These are phyloP conservation scores for Porphyrio hochstetteri DNA, from an alignment of 2,113 vertebrate genomes.

Conservation along the genomic window DNA sequence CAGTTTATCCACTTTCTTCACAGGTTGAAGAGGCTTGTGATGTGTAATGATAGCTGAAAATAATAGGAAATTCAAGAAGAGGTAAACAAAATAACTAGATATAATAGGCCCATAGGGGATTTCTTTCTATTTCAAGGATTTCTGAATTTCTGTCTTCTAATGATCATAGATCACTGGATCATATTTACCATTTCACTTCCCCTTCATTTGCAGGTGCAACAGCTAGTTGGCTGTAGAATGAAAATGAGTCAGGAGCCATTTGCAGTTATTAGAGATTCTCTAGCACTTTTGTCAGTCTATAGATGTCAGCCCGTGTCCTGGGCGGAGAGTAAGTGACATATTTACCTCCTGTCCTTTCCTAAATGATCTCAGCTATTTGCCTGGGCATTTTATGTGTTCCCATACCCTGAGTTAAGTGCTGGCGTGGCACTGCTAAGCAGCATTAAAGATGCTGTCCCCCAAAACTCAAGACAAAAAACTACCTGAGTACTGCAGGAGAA, in stretches of 20 bases:
- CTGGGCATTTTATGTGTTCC: background rate
- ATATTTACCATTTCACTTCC: slow-evolving; percentile 21
- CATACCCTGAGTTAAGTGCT: background rate
- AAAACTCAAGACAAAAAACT: background rate
- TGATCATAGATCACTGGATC: slow-evolving; percentile 10
- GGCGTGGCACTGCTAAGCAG: background rate
- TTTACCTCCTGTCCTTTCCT: background rate
- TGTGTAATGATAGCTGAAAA: slow-evolving; percentile 11
- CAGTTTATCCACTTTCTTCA: background rate
- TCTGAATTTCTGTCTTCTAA: slow-evolving; percentile 31
- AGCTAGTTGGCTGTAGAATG: background rate
- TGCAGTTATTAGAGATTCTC: background rate
- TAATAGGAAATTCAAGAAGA: slow-evolving; percentile 21
- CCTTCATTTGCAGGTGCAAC: background rate
- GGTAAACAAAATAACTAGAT: background rate
- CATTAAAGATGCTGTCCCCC: background rate
- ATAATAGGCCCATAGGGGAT: background rate
- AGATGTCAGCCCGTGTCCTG: background rate
- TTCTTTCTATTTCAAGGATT: slow-evolving; percentile 32
- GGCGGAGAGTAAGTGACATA: background rate
- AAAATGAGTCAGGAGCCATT: background rate
- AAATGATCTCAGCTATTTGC: background rate
- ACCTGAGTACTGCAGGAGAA: background rate
- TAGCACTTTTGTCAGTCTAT: background rate
- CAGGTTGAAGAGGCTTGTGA: background rate